Evolutionary conservation across 2,888 invertebrate genomes (phyloP), one percentile per base, ranked within the genome.

Genomic region (Tubiluchus corallicola): DNA sequence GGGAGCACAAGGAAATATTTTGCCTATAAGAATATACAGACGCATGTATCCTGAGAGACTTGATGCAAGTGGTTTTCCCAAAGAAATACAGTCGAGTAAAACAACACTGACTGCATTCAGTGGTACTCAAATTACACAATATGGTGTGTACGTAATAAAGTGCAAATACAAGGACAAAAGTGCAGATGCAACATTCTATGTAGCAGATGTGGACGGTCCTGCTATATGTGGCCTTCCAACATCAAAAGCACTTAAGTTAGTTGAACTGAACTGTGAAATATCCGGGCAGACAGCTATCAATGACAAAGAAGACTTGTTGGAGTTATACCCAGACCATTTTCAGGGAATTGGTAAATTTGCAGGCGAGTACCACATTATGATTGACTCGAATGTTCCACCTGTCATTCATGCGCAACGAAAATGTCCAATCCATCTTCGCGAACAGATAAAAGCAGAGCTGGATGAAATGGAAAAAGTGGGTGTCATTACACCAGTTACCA

Each of bases 381-480:
- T 29, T 9, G 29, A 29, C 29, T n/a, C 29, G 29, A 9, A 5
- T n/a, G n/a, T 29, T n/a, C 29, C 29, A n/a, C 29, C 29, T 9
- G 29, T 29, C 9, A n/a, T 29, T 5, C 29, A 29, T n/a, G 29
- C 29, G 9, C 29, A 5, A 29, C 29, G 29, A 29, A 5, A n/a
- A 29, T 29, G 29, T 29, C 29, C 29, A n/a, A 29, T 29, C n/a
- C 29, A 29, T n/a, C 29, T 29, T 29, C 29, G 29, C 5, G 29
- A 29, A 9, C 9, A 29, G 29, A 5, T 29, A 5, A 29, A 29
- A n/a, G n/a, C 5, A n/a, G 29, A 29, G n/a, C 29, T 29, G 5
- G 29, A 29, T n/a, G 29, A n/a, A 9, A 29, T 29, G 29, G n/a
- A 9, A n/a, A 29, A 29, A n/a, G 9, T n/a, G n/a, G 29, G 29